Evolutionary conservation across 2,797 vertebrate genomes (phyloP), one percentile per base, ranked within the genome.

Genomic region (Phataginus tricuspis): DNA sequence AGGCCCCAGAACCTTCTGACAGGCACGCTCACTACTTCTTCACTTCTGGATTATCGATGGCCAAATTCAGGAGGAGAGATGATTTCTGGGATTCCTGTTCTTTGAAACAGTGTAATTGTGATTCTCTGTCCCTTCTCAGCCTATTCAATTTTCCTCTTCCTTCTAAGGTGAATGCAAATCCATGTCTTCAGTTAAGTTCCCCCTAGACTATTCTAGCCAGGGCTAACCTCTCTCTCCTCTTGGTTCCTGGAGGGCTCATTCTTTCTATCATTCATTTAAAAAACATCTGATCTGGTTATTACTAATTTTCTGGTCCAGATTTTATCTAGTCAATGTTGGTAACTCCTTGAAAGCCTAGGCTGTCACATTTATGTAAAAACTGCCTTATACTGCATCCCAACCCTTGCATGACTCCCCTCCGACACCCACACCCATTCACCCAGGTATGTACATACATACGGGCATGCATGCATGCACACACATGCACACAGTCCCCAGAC

Each of bases 291-390:
- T n/a, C 51, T 2, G 4, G 51, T 27, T 34, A 37, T 42, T 34
- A 27, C 27, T 66, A 55, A 39, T 34, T 80, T 93, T 69, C 27
- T 75, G 18, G 64, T 72, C 49, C 57, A 37, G 66, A 57, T 61
- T 93, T 84, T 57, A 16, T 71, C 64, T 75, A 31, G 75, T 74
- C 59, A 42, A 86, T 49, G 14, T 42, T 80, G 66, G 74, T 90
- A 90, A 90, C 55, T 34, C 39, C 64, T 27, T 42, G 16, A 84
- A 88, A 88, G n/a, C 25, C 39, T 34, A 91, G 14, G 53, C 8
- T 25, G 61, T 51, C 34, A 59, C 23, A 6, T 78, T 79, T n/a
- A 12, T 63, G 31, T 49, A 88, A 79, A 79, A 66, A 3, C 39
- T 84, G 37, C n/a, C 19, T 39, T 57, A 3, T n/a, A 18, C 21